phyloP scores from a whole-genome alignment of 2,797 vertebrate genomes.

The Artibeus jamaicensis region DNA sequence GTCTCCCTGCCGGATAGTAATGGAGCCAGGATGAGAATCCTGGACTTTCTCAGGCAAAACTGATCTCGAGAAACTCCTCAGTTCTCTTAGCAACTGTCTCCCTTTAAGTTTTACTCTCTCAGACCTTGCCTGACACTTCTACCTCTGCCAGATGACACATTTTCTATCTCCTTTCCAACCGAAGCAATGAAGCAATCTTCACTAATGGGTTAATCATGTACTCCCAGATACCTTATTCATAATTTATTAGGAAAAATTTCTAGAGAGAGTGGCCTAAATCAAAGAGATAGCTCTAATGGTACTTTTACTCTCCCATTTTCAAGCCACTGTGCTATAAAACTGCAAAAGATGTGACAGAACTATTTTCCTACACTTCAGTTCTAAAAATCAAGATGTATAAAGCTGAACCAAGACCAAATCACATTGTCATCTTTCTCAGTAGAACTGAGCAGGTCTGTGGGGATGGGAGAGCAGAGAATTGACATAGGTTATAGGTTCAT shows the following conservation, averaged over 20 bases:
- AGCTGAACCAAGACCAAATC: not conserved
- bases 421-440: not conserved
- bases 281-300: not conserved
- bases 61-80: not conserved
- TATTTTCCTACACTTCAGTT: not conserved
- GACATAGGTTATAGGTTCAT: not conserved
- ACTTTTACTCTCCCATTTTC: not conserved
- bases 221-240: constrained; percentile 48
- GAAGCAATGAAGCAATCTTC: constrained; percentile 12
- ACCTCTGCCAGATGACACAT: not conserved
- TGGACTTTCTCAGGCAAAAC: not conserved
- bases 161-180: not conserved
- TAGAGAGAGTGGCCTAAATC: constrained; percentile 14
- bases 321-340: not conserved
- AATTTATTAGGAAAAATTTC: constrained; percentile 63
- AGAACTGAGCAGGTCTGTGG: not conserved
- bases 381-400: not conserved
- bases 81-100: not conserved
- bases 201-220: constrained; percentile 64
- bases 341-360: not conserved
- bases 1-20: not conserved
- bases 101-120: not conserved
- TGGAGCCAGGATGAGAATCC: not conserved
- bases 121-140: not conserved
- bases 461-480: not conserved